phyloP scores from a whole-genome alignment of 2,113 vertebrate species.

The Steatornis caripensis region DNA sequence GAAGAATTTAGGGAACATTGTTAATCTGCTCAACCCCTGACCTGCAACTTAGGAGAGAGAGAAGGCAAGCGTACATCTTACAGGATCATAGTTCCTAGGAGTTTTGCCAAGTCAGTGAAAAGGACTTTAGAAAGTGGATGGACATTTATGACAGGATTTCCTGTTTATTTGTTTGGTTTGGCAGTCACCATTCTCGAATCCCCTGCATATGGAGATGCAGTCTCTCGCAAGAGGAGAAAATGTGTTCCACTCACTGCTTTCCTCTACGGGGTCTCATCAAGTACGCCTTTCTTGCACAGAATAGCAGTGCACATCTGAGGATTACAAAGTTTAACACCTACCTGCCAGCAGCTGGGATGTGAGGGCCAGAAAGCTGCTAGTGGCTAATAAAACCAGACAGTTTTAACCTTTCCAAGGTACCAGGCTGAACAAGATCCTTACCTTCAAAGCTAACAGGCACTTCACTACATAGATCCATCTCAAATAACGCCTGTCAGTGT shows the following conservation, averaged over 20 bases:
- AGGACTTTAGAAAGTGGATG: background rate
- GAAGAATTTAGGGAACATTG: background rate
- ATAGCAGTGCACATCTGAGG: background rate
- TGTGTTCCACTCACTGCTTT: background rate
- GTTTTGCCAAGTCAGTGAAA: background rate
- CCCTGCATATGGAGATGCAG: background rate
- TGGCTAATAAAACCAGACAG: background rate
- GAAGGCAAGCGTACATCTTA: background rate
- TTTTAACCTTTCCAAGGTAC: background rate
- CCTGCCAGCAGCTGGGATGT: background rate
- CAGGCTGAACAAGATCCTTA: background rate
- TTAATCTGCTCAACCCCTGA: background rate
- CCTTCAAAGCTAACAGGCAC: background rate
- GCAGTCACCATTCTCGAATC: background rate
- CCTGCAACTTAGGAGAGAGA: background rate
- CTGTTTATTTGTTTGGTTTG: constrained; percentile 4
- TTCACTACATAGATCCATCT: background rate
- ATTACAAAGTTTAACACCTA: background rate
- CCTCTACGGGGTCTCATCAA: background rate
- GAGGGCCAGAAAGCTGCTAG: background rate
- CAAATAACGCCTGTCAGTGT: background rate
- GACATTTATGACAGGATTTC: background rate
- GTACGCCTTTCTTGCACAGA: background rate
- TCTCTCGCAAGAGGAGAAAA: background rate
- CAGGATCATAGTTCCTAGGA: background rate